Conservation (phyloP, 2,888 invertebrate genomes). For the Epinotia brunnichana region DNA sequence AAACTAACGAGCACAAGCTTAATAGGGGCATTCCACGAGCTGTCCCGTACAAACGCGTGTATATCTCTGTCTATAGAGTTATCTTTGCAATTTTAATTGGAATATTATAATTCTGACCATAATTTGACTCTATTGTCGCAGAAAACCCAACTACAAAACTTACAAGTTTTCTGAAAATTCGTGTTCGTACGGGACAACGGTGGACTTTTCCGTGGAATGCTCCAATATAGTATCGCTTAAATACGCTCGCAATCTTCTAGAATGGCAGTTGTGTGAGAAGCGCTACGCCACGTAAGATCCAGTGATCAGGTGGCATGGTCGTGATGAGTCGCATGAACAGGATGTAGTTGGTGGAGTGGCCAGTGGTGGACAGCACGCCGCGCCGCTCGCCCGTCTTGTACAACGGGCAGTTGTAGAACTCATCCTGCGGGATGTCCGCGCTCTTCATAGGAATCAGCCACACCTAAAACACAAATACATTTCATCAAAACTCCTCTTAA, state of each 20-base stretch:
- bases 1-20: not conserved
- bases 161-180: no score
- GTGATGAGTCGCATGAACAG: slow-evolving; percentile 91
- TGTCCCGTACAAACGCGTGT: no score
- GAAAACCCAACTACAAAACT: no score
- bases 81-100: no score
- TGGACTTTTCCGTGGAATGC: no score
- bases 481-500: not conserved
- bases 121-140: no score
- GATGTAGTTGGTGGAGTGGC: slow-evolving; percentile 97
- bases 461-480: slow-evolving; percentile 79
- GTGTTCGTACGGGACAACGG: no score
- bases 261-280: slow-evolving; percentile 91
- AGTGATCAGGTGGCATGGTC: slow-evolving; percentile 85
- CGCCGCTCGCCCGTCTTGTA: slow-evolving; percentile 96
- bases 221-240: not conserved
- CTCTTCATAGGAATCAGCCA: slow-evolving; percentile 92
- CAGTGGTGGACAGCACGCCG: slow-evolving; percentile 95
- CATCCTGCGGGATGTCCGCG: slow-evolving; percentile 85
- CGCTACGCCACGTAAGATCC: slow-evolving; percentile 95
- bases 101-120: no score
- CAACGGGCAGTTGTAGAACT: slow-evolving; percentile 91
- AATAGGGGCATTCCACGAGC: no score
- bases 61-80: no score
- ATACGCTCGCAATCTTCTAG: slow-evolving; percentile 49